Evolutionary conservation across 1,140 invertebrate species (phyloP).

Genomic region (Brachionus koreanus): DNA sequence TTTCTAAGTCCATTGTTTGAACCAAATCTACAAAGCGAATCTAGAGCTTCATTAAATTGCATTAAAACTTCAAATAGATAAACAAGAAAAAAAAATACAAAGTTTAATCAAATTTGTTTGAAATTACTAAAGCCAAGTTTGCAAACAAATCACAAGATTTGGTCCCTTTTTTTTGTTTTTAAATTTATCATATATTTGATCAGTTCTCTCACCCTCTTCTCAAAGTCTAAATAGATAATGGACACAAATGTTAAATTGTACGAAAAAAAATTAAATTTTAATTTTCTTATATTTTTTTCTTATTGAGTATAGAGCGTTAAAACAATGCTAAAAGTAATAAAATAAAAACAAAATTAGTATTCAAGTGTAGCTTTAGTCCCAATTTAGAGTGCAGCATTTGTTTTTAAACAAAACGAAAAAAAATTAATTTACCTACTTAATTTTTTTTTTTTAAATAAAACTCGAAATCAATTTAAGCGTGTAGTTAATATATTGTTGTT

Average conservation of each 20-base stretch:
- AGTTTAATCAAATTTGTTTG: slow-evolving; percentile 10
- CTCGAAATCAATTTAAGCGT: slow-evolving; percentile 38
- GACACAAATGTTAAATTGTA: slow-evolving; percentile 22
- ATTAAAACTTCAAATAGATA: slow-evolving; percentile 38
- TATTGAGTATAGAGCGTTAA: neutral
- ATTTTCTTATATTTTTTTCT: slow-evolving; percentile 1
- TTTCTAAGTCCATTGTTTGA: slow-evolving; percentile 9
- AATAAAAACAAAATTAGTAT: neutral
- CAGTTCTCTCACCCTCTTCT: neutral
- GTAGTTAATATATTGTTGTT: neutral
- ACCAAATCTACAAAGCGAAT: neutral
- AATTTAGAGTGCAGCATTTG: slow-evolving; percentile 31
- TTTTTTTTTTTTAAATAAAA: neutral
- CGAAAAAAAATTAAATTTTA: slow-evolving; percentile 8
- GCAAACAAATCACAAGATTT: neutral
- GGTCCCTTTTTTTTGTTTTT: neutral
- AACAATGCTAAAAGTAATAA: neutral
- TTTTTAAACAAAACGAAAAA: slow-evolving; percentile 3
- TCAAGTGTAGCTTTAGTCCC: slow-evolving; percentile 32
- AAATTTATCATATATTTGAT: neutral
- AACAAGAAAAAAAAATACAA: slow-evolving; percentile 12
- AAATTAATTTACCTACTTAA: slow-evolving; percentile 37
- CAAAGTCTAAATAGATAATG: neutral
- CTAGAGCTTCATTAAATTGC: slow-evolving; percentile 28
- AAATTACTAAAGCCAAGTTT: neutral